Conservation (phyloP, 2,113 vertebrate genomes). For the Naja naja region DNA sequence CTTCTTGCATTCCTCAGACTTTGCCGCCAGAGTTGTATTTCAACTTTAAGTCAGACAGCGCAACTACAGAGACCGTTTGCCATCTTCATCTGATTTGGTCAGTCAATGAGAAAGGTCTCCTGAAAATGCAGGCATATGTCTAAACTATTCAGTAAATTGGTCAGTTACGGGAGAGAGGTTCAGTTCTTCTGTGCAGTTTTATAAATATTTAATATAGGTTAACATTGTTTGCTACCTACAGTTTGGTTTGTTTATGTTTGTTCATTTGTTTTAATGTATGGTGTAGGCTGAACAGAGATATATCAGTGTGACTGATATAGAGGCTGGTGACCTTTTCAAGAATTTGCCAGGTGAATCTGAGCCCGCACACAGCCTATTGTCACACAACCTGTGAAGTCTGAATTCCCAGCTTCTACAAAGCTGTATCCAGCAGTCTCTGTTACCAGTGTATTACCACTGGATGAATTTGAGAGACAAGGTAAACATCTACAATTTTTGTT, state of each 20-base stretch:
- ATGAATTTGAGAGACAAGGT: constrained; percentile 53
- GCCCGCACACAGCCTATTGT: constrained; percentile 6
- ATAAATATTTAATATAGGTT: background rate
- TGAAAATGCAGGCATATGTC: background rate
- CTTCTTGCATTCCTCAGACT: constrained; percentile 6
- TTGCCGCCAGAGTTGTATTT: constrained; percentile 56
- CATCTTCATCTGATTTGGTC: constrained; percentile 57
- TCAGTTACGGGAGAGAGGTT: background rate
- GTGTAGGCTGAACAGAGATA: constrained; percentile 64
- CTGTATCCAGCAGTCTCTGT: constrained; percentile 71
- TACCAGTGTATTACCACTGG: constrained; percentile 37
- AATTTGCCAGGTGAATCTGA: constrained; percentile 55
- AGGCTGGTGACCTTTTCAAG: constrained; percentile 65
- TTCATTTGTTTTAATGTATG: constrained; percentile 28
- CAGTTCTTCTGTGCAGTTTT: background rate
- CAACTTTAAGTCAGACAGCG: constrained; percentile 52
- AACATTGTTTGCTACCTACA: background rate
- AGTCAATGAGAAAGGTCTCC: constrained; percentile 32
- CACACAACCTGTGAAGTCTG: constrained; percentile 17
- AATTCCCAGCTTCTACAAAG: constrained; percentile 60
- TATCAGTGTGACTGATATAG: constrained; percentile 81
- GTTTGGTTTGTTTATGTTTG: background rate
- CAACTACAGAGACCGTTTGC: constrained; percentile 42
- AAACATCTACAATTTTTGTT: background rate
- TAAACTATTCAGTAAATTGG: background rate